phyloP scores from a whole-genome alignment of 92 coral and sea anemone genomes.

The Parazoanthus swiftii region DNA sequence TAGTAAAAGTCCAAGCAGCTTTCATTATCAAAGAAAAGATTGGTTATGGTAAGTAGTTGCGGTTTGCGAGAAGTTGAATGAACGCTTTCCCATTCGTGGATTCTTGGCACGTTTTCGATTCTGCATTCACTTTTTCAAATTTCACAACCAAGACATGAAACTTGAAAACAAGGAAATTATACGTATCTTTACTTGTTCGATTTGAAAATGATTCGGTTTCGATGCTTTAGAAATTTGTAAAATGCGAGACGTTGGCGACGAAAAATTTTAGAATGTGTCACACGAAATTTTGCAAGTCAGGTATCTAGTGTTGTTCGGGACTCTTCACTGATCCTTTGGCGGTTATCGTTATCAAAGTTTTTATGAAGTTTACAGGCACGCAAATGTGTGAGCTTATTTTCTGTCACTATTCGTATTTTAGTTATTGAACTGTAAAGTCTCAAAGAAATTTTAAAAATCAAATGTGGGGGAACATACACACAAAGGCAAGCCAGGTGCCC shows the following conservation, averaged over 20 bases:
- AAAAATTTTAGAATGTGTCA: slow-evolving; percentile 8
- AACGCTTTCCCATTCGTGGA: slow-evolving; percentile 36
- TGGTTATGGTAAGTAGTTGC: slow-evolving; percentile 30
- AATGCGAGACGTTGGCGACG: not conserved
- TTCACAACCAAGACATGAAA: not conserved
- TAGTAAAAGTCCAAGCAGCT: slow-evolving; percentile 3
- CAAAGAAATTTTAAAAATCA: slow-evolving; percentile 19
- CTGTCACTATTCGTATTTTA: not conserved
- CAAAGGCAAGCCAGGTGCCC: slow-evolving; percentile 83
- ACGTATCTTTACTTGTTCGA: not conserved
- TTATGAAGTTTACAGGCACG: not conserved
- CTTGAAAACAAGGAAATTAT: not conserved
- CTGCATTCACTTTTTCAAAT: slow-evolving; percentile 26
- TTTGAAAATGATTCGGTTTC: not conserved
- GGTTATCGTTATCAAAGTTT: not conserved
- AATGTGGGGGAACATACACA: slow-evolving; percentile 47
- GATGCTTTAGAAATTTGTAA: not conserved
- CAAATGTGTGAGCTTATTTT: not conserved
- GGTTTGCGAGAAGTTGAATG: slow-evolving; percentile 40
- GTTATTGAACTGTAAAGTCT: not conserved
- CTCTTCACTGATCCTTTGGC: slow-evolving; percentile 26
- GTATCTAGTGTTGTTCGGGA: slow-evolving; percentile 31
- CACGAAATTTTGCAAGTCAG: slow-evolving; percentile 21
- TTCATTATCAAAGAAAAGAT: slow-evolving; percentile 38
- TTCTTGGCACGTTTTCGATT: slow-evolving; percentile 35